Base-by-base conservation (phyloP, 1,140 invertebrate genomes). In the Campoletis sonorensis region DNA sequence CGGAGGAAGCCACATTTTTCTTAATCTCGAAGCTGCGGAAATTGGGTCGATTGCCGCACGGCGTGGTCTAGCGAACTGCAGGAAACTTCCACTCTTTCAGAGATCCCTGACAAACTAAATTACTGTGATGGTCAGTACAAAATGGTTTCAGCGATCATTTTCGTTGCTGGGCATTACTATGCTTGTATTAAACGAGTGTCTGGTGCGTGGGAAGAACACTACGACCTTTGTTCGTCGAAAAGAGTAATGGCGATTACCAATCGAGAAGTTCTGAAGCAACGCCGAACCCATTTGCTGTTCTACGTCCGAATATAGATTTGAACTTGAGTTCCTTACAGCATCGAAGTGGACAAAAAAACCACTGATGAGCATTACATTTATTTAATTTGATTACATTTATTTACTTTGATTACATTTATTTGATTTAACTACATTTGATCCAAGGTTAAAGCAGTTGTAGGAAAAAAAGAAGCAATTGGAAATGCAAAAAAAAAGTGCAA, bases 121-220 rank as follows among this genome's bases (percentile, higher is more conserved):
- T 37, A 54, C 76, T 27, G 27, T 54, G 30, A 64, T 64, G 26
- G 54, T 15, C 15, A 78, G 11, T 78, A 78, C 54, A 78, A 26
- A 18, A 21, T 64, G 10, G 76, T 78, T 61, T 78, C 76, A 2
- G 76, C 76, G 7, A 70, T 70, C 10, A 70, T 79, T 21, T 78
- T 33, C 10, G 8, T 30, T 27, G 27, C 33, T 16, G 76, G 51
- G 4, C 76, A 78, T 78, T 78, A 78, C 16, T 78, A 33, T 13
- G 76, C 30, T 11, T 64, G 10, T 26, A 26, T 78, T 18, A 78
- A 78, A n/a, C 76, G 76, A 27, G 76, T 18, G 26, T 18, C 58
- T 33, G 76, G 76, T 78, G 15, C 5, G 21, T 78, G 76, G 76
- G 51, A 64, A 64, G 51, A 78, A 23, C 76, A 78, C 26, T 64